Base-by-base conservation (phyloP, 2,113 vertebrate genomes). In the Nannospalax galili region DNA sequence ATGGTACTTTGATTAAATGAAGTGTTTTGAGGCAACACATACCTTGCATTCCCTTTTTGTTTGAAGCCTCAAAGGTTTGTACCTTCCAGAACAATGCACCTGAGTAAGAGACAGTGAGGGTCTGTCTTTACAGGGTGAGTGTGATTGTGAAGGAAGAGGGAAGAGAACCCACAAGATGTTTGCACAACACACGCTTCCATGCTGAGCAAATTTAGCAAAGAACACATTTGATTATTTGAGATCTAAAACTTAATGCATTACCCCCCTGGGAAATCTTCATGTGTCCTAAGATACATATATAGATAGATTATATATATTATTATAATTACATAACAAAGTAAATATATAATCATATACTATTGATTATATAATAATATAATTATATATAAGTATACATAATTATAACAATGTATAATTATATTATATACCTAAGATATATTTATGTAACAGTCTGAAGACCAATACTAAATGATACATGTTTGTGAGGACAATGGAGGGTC, bases 131-230 rank as follows among this genome's bases (percentile, higher is more conserved):
- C 1, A 90, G 26, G 52, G n/a, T 52, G 40, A 77, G 69, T 11
- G 12, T 42, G 81, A 52, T 26, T 32, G 48, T 52, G 9, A n/a
- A 91, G 20, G 22, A 74, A 8, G 6, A 80, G 17, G 20, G 37
- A 64, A 81, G 17, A n/a, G 11, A 65, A 72, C 14, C 58, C 60
- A n/a, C 4, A 73, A 35, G 15, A 73, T 40, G 58, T 35, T 80
- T 52, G 5, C 62, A 77, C 48, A 62, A 64, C 73, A 37, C 8
- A 19, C 48, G 35, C 30, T 74, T 45, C n/a, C 37, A 67, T 37
- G 56, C 6, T 20, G 60, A 96, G 73, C 40, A 73, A 56, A 48
- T 92, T 81, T 86, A 90, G 26, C 73, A 85, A 88, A 88, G 11
- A 85, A 2, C 64, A 5, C 15, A 19, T 73, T 24, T 4, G 45